Evolutionary conservation across 2,797 vertebrate genomes (phyloP), one percentile per base, ranked within the genome.

Genomic region (Sardinella longiceps): DNA sequence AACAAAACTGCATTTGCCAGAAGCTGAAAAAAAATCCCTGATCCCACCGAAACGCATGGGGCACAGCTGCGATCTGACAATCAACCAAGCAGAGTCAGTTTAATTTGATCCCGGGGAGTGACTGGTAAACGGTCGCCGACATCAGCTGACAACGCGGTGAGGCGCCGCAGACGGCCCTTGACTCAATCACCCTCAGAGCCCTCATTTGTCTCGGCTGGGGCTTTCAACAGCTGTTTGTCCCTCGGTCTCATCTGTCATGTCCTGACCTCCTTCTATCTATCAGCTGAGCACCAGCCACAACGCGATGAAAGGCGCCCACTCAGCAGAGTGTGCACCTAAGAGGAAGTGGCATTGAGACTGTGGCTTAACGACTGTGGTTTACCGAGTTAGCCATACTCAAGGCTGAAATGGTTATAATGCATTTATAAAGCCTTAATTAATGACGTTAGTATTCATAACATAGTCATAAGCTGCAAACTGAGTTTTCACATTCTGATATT

Each of bases 211-310:
- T 70, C 28, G 1, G 63, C 28, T 4, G 3, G 63, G 28, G 63
- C 63, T 70, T 70, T 70, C 63, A 33, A 28, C 63, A 70, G 63
- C 63, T 70, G 63, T 70, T 70, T 70, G 63, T 37, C 63, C 28
- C 30, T 23, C 12, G 9, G 30, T 12, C 4, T 70, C 30, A 70
- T 70, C 63, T 70, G 63, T 33, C 63, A 37, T 37, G 28, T 33
- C 30, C 30, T 33, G 30, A 70, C 63, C 63, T 70, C 28, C 14
- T 70, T 70, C 30, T 18, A 33, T 70, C 28, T 33, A 70, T 70
- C 63, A 70, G 63, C 63, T 70, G 63, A 15, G 14, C 63, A 5
- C 28, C 11, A 15, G 63, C 33, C n/a, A 23, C n/a, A 23, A 10
- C 25, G n/a, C n/a, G 10, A 12, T 5, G 30, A 33, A 33, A 18